Conservation (phyloP, 2,797 vertebrate species). For the Balearica regulorum region DNA sequence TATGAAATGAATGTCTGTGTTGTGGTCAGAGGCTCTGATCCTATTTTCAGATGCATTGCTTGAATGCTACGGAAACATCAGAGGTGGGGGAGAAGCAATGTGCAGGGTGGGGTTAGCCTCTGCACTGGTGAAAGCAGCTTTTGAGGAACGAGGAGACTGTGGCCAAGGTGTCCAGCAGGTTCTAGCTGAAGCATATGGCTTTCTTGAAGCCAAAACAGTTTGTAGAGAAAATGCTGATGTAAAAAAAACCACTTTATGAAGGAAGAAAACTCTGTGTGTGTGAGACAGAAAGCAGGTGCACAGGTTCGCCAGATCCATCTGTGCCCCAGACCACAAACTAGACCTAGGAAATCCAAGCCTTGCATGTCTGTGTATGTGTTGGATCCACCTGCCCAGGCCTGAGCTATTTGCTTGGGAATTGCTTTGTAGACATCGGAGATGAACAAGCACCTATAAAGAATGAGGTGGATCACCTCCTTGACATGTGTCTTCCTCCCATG, state of each 20-base stretch:
- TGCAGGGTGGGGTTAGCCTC: not conserved
- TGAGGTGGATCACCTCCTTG: not conserved
- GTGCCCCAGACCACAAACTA: not conserved
- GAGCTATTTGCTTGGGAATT: not conserved
- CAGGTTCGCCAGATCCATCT: not conserved
- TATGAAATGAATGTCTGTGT: not conserved
- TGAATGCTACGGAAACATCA: not conserved
- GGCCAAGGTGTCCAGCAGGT: not conserved
- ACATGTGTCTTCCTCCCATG: accelerated
- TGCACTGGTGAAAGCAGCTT: not conserved
- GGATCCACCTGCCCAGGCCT: not conserved
- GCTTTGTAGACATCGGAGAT: not conserved
- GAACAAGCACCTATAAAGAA: not conserved
- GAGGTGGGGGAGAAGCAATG: not conserved
- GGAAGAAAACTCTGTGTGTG: not conserved
- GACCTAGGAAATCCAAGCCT: not conserved
- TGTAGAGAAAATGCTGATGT: not conserved
- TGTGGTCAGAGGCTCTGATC: not conserved
- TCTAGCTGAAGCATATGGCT: not conserved
- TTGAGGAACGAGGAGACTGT: not conserved
- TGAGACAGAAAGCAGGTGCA: not conserved
- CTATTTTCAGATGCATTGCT: not conserved
- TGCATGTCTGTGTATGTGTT: not conserved
- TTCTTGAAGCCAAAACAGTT: not conserved
- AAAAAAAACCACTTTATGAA: not conserved